These are phyloP conservation scores for Druon quercuslanigerum DNA, from an alignment of 1,140 invertebrate species.

Conservation along the genomic window DNA sequence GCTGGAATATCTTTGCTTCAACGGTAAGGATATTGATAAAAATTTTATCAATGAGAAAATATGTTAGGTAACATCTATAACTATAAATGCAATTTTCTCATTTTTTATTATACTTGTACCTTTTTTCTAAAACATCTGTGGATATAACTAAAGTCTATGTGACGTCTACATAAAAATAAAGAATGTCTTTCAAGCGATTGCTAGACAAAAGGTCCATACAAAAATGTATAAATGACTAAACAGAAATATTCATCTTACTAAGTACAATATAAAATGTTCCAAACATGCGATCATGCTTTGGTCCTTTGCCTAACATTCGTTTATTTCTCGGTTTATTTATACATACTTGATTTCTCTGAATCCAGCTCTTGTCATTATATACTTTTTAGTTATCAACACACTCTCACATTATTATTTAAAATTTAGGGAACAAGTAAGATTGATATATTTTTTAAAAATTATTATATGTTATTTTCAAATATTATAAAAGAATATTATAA, in stretches of 20 bases:
- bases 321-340: constrained; percentile 49
- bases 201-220: neutral
- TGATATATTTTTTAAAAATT: too few species aligned
- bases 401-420: too few species aligned
- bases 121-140: neutral
- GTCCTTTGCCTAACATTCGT: constrained; percentile 35
- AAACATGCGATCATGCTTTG: constrained; percentile 52
- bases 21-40: too few species aligned
- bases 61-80: too few species aligned
- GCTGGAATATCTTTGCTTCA: too few species aligned
- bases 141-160: neutral
- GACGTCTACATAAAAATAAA: neutral
- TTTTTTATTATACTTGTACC: constrained; percentile 6
- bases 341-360: constrained; percentile 44
- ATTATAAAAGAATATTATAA: too few species aligned
- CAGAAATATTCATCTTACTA: constrained; percentile 14
- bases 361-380: constrained; percentile 31
- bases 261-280: constrained; percentile 30
- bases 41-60: too few species aligned
- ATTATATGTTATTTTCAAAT: too few species aligned
- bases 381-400: neutral
- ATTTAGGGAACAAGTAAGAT: too few species aligned
- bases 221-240: constrained; percentile 3
- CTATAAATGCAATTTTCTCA: neutral
- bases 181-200: neutral